These are phyloP conservation scores for Andrena marginata DNA, from an alignment of 2,888 invertebrate genomes.

Conservation along the genomic window DNA sequence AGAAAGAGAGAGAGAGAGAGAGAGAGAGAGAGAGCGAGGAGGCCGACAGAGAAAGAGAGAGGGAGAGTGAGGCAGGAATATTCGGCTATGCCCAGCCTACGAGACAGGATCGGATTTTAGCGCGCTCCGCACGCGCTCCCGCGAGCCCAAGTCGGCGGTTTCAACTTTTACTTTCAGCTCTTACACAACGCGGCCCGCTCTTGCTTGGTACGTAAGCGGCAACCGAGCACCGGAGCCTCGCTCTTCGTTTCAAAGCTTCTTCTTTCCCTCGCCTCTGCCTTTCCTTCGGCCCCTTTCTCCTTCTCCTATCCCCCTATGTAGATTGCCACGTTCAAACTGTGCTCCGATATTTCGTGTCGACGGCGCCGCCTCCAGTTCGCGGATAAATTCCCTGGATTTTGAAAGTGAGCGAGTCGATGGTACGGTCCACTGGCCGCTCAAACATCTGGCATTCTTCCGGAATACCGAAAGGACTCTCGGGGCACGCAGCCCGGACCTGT, in stretches of 20 bases:
- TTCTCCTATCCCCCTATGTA: not conserved
- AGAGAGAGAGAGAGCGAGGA: constrained; percentile 31
- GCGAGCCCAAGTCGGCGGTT: constrained; percentile 81
- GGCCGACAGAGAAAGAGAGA: constrained; percentile 19
- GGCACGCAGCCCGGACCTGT: constrained; percentile 24
- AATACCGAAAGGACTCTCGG: not conserved
- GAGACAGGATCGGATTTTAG: constrained; percentile 81
- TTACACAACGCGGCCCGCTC: constrained; percentile 82
- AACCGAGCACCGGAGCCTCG: constrained; percentile 45
- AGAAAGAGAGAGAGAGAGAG: constrained; percentile 21
- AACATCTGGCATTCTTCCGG: not conserved
- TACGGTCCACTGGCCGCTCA: not conserved
- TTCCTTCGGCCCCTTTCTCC: not conserved
- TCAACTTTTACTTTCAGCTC: constrained; percentile 85
- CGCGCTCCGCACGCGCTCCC: constrained; percentile 83
- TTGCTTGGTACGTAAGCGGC: constrained; percentile 72
- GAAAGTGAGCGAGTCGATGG: constrained; percentile 3
- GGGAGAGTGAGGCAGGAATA: constrained; percentile 68
- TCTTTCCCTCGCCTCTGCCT: constrained; percentile 28
- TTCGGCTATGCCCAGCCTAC: constrained; percentile 76
- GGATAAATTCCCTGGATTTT: not conserved
- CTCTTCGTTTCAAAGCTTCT: constrained; percentile 58
- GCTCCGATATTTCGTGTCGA: no score
- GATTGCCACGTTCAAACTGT: no score
- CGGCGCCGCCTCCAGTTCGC: no score